Evolutionary conservation across 2,888 invertebrate species (phyloP), one percentile per base, ranked within the genome.

Genomic region (Argyresthia albistria): DNA sequence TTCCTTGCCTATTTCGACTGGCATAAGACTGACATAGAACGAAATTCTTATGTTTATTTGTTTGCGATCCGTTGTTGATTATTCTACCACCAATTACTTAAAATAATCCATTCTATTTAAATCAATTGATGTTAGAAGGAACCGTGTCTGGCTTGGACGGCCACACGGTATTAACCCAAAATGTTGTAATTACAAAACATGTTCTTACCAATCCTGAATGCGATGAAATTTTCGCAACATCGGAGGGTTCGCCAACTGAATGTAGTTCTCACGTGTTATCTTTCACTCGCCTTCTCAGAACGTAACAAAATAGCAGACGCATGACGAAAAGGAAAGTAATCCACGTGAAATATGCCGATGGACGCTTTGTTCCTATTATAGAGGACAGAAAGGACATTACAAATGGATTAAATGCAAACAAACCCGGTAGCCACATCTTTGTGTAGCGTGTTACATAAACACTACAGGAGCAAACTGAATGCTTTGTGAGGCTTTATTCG

Each of bases 341-440:
- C 55, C 58, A 54, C 54, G 57, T 58, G 57, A 63, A 55, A 64
- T 52, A 62, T 62, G 65, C 63, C 64, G 64, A 64, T 60, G 57
- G 57, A 57, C 59, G 57, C 62, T 69, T 69, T 67, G 66, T 67
- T 62, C 63, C 63, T 66, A 65, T 76, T 73, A 70, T 25, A 70
- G 61, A 69, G 65, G 72, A 78, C 76, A 75, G 71, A 76, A 75
- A 74, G 68, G 72, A 66, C 66, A 76, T 75, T 69, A 79, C 76
- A 81, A 77, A 80, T 73, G 76, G 84, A 86, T 86, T 86, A 84
- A 77, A 76, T 66, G 73, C 76, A 79, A 83, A 82, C 82, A 82
- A 69, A 70, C 68, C 69, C 70, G 64, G 64, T 71, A 73, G 80
- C 79, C 72, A 67, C 67, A 70, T 72, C 69, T 72, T 73, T 53